Evolutionary conservation across 2,888 invertebrate species (phyloP).

Genomic region (Leucophora obtusa): DNA sequence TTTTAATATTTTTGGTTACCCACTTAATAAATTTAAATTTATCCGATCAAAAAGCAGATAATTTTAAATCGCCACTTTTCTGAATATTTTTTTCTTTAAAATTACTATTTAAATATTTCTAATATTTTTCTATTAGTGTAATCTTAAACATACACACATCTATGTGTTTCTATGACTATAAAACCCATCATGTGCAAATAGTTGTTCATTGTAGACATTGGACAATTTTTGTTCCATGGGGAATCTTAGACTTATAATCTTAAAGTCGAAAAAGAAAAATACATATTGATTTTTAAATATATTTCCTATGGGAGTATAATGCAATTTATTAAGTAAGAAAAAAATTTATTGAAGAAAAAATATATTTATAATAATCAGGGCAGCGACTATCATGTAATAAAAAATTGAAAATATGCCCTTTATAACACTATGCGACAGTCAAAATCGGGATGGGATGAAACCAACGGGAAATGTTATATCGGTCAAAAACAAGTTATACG

Average conservation of each 20-base stretch:
- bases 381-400: no score
- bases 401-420: no score
- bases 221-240: conserved; percentile 27
- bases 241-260: conserved; percentile 14
- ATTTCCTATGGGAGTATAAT: conserved; percentile 41
- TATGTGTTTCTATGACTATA: neutral
- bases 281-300: conserved; percentile 29
- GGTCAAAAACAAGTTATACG: no score
- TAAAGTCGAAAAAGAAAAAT: neutral
- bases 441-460: no score
- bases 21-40: no score
- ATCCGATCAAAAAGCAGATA: no score
- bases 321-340: conserved; percentile 38
- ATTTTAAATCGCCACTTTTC: no score
- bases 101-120: neutral
- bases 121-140: neutral
- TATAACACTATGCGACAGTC: no score
- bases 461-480: no score
- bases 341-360: conserved; percentile 1
- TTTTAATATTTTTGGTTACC: no score
- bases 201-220: conserved; percentile 41
- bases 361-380: neutral
- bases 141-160: neutral
- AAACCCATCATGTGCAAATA: conserved; percentile 26
- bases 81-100: no score